phyloP scores from a whole-genome alignment of 2,113 vertebrate genomes.

The Urocynchramus pylzowi region DNA sequence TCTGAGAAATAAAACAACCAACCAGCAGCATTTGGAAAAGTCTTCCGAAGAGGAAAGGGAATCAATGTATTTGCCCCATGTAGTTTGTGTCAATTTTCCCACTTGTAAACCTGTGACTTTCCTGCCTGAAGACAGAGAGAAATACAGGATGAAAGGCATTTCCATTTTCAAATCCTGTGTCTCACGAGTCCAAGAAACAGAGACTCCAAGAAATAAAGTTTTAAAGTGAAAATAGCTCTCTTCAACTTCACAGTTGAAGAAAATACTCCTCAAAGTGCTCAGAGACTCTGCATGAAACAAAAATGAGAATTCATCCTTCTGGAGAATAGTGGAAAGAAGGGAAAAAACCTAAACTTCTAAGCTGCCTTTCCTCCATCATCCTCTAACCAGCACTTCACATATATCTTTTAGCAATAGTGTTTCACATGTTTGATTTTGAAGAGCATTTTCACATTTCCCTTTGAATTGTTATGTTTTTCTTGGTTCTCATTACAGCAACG shows the following conservation, averaged over 20 bases:
- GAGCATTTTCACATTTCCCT: constrained; percentile 38
- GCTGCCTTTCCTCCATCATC: not conserved
- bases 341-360: not conserved
- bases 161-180: not conserved
- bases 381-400: not conserved
- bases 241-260: not conserved
- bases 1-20: not conserved
- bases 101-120: constrained; percentile 1
- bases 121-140: not conserved
- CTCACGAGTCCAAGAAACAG: not conserved
- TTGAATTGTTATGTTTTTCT: constrained; percentile 43
- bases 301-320: not conserved
- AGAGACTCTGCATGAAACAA: not conserved
- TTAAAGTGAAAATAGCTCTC: constrained; percentile 7
- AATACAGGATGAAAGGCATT: not conserved
- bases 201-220: not conserved
- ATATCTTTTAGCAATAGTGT: not conserved
- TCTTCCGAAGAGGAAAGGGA: not conserved
- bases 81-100: not conserved
- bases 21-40: not conserved
- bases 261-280: not conserved
- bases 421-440: constrained; percentile 40
- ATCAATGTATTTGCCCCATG: not conserved
- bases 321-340: not conserved
- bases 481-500: constrained; percentile 37